Evolutionary conservation across 2,797 vertebrate genomes (phyloP), one percentile per base, ranked within the genome.

Genomic region (Cossypha caffra): DNA sequence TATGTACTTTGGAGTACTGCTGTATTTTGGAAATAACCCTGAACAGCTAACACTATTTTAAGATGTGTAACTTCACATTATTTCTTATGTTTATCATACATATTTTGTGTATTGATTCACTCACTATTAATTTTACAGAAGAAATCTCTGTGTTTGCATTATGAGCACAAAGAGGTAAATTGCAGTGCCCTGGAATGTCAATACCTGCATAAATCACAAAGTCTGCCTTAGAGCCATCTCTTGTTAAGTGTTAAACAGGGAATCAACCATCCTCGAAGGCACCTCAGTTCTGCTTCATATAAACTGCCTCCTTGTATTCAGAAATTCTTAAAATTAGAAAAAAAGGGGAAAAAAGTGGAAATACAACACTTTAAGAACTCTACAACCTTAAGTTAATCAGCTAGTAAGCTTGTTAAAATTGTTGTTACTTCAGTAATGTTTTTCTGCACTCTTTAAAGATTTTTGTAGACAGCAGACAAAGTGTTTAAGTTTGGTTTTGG

Each of bases 111-210:
- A 58, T 33, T 54, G 42, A 78, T 86, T 33, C 19, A 35, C 61
- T 31, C 71, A 17, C 40, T 26, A 5, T 55, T 45, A 28, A 16
- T 84, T 91, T 86, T 50, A 40, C 38, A 74, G 64, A 52, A 76
- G 43, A 66, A 75, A 51, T 47, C 31, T 40, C 17, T 35, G 0
- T 43, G 3, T 74, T n/a, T 54, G 42, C 0, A 0, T 42, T 42
- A n/a, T 24, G 54, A 88, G 66, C 64, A 55, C 48, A 29, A 4
- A 11, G 13, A 6, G 6, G 20, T 57, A 45, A 9, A 8, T 29
- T 54, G 64, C 21, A 23, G 31, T 35, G 55, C 67, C 64, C 31
- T 58, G 28, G 20, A 40, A 28, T 42, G 33, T 54, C 55, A n/a
- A 3, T 31, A 7, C 21, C 54, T 52, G 58, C 37, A 33, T 26